These are phyloP conservation scores for Eupithecia centaureata DNA, from an alignment of 2,888 invertebrate species.

Conservation along the genomic window DNA sequence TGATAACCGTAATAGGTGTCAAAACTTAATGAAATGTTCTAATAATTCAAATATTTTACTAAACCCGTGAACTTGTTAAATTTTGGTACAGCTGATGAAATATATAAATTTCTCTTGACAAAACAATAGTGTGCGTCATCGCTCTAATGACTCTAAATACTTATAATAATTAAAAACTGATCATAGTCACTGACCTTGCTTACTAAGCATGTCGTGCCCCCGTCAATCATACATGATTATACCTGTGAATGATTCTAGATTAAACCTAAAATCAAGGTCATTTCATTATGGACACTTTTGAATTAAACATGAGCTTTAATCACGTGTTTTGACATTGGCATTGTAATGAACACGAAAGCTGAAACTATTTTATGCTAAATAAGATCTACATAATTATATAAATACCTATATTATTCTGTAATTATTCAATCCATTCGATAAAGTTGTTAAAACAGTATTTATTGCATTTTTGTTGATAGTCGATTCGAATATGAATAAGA, in stretches of 20 bases:
- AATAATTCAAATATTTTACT: background rate
- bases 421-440: background rate
- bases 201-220: background rate
- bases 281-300: background rate
- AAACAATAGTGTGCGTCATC: background rate
- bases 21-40: background rate
- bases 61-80: background rate
- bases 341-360: background rate
- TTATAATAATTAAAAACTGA: background rate
- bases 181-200: conserved; percentile 6
- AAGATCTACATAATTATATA: background rate
- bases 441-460: background rate
- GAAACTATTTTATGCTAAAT: background rate
- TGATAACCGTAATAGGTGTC: background rate
- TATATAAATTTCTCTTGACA: background rate
- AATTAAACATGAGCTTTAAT: background rate
- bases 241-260: too few species aligned
- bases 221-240: background rate
- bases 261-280: too few species aligned
- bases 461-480: background rate
- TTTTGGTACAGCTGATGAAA: too few species aligned
- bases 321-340: background rate
- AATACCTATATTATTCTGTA: background rate
- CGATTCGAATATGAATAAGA: background rate
- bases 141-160: background rate